Conservation (phyloP, 1,140 invertebrate species). For the Oedothorax gibbosus region DNA sequence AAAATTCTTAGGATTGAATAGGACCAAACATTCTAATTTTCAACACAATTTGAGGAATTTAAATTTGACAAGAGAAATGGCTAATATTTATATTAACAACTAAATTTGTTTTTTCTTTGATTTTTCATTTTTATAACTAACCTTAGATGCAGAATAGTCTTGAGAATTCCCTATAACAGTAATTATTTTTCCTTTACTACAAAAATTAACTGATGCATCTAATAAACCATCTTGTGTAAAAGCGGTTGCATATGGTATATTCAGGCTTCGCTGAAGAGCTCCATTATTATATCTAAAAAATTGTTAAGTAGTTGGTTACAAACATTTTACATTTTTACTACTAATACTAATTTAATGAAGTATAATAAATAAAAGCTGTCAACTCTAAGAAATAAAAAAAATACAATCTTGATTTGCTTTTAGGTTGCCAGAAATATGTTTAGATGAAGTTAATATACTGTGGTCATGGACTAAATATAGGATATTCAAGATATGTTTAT, state of each 20-base stretch:
- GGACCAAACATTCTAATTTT: background rate
- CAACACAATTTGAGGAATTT: background rate
- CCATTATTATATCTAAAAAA: slow-evolving; percentile 78
- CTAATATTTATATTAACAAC: background rate
- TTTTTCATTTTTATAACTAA: slow-evolving; percentile 68
- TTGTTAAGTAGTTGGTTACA: background rate
- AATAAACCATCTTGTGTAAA: slow-evolving; percentile 73
- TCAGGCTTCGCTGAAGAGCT: slow-evolving; percentile 82
- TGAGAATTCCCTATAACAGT: slow-evolving; percentile 83
- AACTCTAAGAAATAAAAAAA: background rate
- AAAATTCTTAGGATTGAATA: background rate
- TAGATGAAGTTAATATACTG: background rate
- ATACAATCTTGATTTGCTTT: background rate
- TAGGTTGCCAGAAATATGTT: background rate
- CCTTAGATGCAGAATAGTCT: slow-evolving; percentile 78
- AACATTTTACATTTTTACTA: background rate
- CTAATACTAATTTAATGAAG: background rate
- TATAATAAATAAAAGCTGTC: background rate
- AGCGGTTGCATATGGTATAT: slow-evolving; percentile 77
- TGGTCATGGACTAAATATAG: background rate
- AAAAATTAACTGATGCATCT: slow-evolving; percentile 72
- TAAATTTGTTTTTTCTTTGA: background rate
- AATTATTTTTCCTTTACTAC: slow-evolving; percentile 76
- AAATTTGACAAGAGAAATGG: background rate
- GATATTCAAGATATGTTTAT: background rate